phyloP scores from a whole-genome alignment of 1,140 invertebrate species.

The Ceratoteleas bidentatus region DNA sequence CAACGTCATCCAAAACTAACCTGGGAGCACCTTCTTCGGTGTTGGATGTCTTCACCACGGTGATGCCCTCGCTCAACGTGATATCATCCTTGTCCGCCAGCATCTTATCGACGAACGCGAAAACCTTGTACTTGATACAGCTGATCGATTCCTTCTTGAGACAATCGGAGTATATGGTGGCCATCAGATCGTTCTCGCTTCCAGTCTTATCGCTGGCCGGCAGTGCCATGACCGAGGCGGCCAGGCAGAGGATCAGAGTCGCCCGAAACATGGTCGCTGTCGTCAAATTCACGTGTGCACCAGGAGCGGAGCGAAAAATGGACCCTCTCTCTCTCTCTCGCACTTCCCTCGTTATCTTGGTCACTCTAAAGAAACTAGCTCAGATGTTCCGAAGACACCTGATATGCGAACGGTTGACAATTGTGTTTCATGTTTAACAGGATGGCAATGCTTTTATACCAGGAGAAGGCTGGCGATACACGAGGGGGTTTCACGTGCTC shows the following conservation, averaged over 20 bases:
- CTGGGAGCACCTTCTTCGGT: conserved; percentile 88
- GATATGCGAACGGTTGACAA: conserved; percentile 72
- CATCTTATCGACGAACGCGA: conserved; percentile 91
- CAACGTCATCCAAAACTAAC: conserved; percentile 66
- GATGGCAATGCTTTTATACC: conserved; percentile 82
- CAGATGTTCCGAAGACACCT: conserved; percentile 66
- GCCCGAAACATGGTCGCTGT: conserved; percentile 62
- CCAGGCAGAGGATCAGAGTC: conserved; percentile 51
- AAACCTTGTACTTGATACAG: conserved; percentile 92
- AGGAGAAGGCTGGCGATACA: conserved; percentile 72
- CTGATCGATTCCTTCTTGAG: conserved; percentile 89
- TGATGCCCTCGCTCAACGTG: conserved; percentile 89
- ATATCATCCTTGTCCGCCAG: conserved; percentile 89
- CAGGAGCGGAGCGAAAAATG: conserved; percentile 51
- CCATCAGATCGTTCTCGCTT: conserved; percentile 88
- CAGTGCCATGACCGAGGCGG: conserved; percentile 82
- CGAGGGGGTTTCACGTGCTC: conserved; percentile 74
- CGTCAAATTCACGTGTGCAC: conserved; percentile 61
- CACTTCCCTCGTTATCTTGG: conserved; percentile 18
- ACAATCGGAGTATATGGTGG: conserved; percentile 88
- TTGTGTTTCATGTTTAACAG: conserved; percentile 81
- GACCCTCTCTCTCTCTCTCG: conserved; percentile 48
- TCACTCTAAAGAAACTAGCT: conserved; percentile 43
- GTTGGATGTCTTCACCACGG: conserved; percentile 88
- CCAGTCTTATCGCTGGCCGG: conserved; percentile 85